Evolutionary conservation across 2,888 invertebrate species (phyloP).

Genomic region (Tortricodes alternella): DNA sequence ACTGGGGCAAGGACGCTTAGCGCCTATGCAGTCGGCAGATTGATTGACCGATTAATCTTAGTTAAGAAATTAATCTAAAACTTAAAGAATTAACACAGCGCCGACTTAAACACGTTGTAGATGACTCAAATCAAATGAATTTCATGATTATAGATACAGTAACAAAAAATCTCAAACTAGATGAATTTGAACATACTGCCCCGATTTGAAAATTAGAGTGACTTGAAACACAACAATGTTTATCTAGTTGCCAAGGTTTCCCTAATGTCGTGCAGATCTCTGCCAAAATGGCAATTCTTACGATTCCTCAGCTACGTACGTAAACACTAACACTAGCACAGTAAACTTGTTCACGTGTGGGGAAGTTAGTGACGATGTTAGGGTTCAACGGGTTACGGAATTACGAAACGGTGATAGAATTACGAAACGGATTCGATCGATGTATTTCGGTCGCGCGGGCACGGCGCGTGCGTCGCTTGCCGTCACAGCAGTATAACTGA

Average conservation of each 20-base stretch:
- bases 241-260: constrained; percentile 9
- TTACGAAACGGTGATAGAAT: constrained; percentile 46
- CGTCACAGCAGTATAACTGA: constrained; percentile 46
- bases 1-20: constrained; percentile 79
- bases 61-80: constrained; percentile 44
- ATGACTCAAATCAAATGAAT: no score
- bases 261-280: background rate
- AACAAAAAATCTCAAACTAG: no score
- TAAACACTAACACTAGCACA: constrained; percentile 30
- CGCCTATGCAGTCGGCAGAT: constrained; percentile 71
- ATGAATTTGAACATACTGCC: background rate
- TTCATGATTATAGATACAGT: no score
- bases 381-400: constrained; percentile 48
- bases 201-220: background rate
- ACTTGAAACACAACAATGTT: constrained; percentile 4
- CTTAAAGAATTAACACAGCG: background rate
- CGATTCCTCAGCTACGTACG: background rate
- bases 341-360: constrained; percentile 33
- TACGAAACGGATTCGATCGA: constrained; percentile 55
- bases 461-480: constrained; percentile 49
- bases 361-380: constrained; percentile 42
- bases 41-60: constrained; percentile 78
- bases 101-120: no score
- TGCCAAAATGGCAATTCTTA: background rate
- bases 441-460: constrained; percentile 42